A percentile compares a stretch with the other conserved stretches of the same genome.
Evolutionary conservation across 2,888 invertebrate species (phyloP).

Genomic region (Cybosia mesomella): DNA sequence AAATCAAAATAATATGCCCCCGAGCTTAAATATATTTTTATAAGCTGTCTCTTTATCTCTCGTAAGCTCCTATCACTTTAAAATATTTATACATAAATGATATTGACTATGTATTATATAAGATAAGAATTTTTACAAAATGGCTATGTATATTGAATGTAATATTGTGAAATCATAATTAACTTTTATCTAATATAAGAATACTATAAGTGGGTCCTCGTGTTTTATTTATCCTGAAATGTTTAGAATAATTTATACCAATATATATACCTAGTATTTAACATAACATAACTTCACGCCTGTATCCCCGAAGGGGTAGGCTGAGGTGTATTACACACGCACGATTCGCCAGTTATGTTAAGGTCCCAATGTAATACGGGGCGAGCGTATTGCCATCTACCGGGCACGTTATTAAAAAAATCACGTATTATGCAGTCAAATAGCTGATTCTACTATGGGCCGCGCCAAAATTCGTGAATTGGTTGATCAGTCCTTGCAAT

Average conservation of each 20-base stretch:
- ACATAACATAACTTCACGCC: too few relatives aligned
- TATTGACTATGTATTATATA: conserved; percentile 52
- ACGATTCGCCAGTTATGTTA: too few relatives aligned
- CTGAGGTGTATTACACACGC: too few relatives aligned
- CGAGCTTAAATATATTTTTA: conserved; percentile 69
- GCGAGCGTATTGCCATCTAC: too few relatives aligned
- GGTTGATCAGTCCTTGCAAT: too few relatives aligned
- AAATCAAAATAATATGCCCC: conserved; percentile 49
- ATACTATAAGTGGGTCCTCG: conserved; percentile 72
- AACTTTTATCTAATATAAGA: conserved; percentile 78
- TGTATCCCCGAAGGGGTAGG: too few relatives aligned
- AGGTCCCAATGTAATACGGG: too few relatives aligned
- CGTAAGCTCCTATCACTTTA: conserved; percentile 52
- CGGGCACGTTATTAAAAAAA: too few relatives aligned
- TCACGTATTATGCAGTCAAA: too few relatives aligned
- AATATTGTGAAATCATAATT: conserved; percentile 79
- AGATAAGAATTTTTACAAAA: conserved; percentile 75
- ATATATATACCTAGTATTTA: too few relatives aligned
- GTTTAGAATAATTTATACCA: neutral
- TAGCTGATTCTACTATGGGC: too few relatives aligned
- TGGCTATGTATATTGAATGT: conserved; percentile 80
- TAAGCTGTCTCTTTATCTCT: conserved; percentile 65
- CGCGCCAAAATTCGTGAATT: too few relatives aligned
- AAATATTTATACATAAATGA: conserved; percentile 62
- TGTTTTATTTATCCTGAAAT: conserved; percentile 57